A percentile compares a stretch with the other conserved stretches of the same genome.
Conservation (phyloP, 1,140 invertebrate species). For the Chrysomallon squamiferum region DNA sequence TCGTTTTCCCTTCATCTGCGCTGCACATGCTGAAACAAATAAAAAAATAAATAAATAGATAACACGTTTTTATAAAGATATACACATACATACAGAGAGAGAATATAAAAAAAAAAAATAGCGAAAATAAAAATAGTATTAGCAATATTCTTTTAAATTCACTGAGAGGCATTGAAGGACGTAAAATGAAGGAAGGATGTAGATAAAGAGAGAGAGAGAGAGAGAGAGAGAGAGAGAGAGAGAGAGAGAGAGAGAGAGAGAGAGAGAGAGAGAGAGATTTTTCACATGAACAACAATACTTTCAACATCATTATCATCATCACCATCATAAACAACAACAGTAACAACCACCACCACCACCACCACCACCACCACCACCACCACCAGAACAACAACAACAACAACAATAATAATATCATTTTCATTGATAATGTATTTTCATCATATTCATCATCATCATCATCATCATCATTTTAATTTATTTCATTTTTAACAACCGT, state of each 20-base stretch:
- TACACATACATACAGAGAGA: neutral
- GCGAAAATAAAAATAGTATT: neutral
- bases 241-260: constrained; percentile 2
- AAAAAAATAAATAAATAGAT: neutral
- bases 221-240: neutral
- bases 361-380: no score
- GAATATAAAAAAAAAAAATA: neutral
- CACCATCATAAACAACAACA: no score
- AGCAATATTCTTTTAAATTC: neutral
- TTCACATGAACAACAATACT: no score
- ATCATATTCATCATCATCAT: no score
- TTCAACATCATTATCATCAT: no score
- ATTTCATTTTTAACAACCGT: no score
- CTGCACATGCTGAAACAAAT: neutral
- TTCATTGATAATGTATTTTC: no score
- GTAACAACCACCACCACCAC: no score
- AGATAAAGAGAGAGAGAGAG: neutral
- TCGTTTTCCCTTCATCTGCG: neutral
- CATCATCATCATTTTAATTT: no score
- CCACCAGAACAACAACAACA: no score
- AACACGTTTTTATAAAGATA: neutral
- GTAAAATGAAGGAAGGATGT: neutral
- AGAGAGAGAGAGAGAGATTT: constrained; percentile 1
- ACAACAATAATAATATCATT: no score
- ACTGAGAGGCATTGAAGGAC: constrained; percentile 2